Base-by-base conservation (phyloP, 2,797 vertebrate genomes). In the Labroides dimidiatus region DNA sequence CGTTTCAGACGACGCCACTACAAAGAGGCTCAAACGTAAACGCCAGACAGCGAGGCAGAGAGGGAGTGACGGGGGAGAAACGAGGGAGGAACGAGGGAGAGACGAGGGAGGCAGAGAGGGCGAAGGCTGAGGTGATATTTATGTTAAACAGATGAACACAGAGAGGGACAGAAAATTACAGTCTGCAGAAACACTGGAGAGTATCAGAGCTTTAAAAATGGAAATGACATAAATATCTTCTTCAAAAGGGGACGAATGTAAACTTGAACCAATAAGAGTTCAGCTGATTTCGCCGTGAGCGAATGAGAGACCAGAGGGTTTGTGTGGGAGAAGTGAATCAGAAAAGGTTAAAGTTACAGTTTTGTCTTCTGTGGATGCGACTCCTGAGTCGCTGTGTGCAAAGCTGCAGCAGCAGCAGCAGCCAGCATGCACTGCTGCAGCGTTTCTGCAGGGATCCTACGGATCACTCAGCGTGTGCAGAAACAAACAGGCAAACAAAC, bases 101-200 rank as follows among this genome's bases (percentile, higher is more conserved):
- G n/a, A n/a, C n/a, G n/a, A 64, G 57, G 65, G 50, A 45, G 6
- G 10, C 11, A 43, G 41, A 51, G 39, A 23, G 64, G 41, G 43
- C 45, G 13, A 64, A 75, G 63, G 69, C 37, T 62, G 79, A 82
- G 77, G 70, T 33, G 16, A 88, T 78, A 72, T 86, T 85, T 86
- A 81, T 83, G 86, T 75, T 78, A 48, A 84, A 81, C 81, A 80
- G 77, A 85, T 76, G 79, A 87, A 84, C 47, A 53, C 55, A 58
- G 79, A 76, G 70, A 64, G 61, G 74, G 44, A 49, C 62, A 64
- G 68, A 73, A 80, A 83, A 84, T 82, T 84, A 83, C 13, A 85
- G 85, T 74, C 79, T 66, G 66, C 19, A 39, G 49, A 69, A 42
- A 60, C 39, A 41, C 55, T 61, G 44, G 73, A 76, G 62, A 45